Percentiles rank a stretch among this genome's conserved stretches.
Conservation (phyloP, 2,888 invertebrate species). For the Phyllotreta cruciferae region DNA sequence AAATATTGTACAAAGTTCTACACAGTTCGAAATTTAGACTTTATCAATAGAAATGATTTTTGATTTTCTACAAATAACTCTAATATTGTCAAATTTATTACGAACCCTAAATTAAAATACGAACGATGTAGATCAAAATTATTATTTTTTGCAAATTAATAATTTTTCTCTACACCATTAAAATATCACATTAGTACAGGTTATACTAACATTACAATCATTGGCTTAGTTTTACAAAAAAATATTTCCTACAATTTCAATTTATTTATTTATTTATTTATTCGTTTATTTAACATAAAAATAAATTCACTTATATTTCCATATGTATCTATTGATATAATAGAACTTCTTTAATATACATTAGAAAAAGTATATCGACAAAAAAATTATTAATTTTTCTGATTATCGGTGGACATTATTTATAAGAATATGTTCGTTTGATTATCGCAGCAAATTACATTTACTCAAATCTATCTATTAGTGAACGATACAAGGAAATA, state of each 20-base stretch:
- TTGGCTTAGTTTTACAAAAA: slow-evolving; percentile 24
- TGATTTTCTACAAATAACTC: slow-evolving; percentile 29
- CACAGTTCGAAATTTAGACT: no score
- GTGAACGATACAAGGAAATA: neutral
- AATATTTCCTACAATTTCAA: slow-evolving; percentile 10
- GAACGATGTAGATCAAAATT: slow-evolving; percentile 14
- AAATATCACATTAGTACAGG: slow-evolving; percentile 33
- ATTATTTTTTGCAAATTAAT: slow-evolving; percentile 1
- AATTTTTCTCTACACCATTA: slow-evolving; percentile 20
- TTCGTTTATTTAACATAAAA: slow-evolving; percentile 6
- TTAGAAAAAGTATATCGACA: slow-evolving; percentile 21
- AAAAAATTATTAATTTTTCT: slow-evolving; percentile 11
- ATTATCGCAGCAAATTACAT: slow-evolving; percentile 20
- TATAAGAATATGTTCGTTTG: slow-evolving; percentile 23
- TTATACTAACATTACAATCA: slow-evolving; percentile 25
- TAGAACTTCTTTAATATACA: slow-evolving; percentile 18
- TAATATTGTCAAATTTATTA: slow-evolving; percentile 37
- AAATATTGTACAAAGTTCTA: no score
- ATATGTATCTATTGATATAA: neutral
- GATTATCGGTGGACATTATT: slow-evolving; percentile 6
- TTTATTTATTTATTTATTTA: neutral
- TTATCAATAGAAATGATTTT: slow-evolving; percentile 4
- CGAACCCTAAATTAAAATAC: slow-evolving; percentile 26
- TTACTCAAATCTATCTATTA: neutral
- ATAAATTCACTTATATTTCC: slow-evolving; percentile 10